Evolutionary conservation across 2,113 vertebrate genomes (phyloP).

Genomic region (Catharus minimus): DNA sequence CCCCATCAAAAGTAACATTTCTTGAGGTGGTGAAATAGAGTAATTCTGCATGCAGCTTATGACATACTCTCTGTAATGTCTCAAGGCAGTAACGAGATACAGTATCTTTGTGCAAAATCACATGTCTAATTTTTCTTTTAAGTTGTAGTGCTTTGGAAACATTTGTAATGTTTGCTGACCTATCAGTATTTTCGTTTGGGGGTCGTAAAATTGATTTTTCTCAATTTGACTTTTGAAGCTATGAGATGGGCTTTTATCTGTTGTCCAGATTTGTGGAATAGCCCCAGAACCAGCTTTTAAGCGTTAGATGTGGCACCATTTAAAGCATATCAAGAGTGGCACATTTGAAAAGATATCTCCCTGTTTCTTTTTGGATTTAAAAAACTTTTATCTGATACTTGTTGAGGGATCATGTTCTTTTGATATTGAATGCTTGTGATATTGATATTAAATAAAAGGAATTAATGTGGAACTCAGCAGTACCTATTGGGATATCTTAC

Average conservation of each 20-base stretch:
- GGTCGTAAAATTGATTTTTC: conserved; percentile 26
- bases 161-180: conserved; percentile 40
- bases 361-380: conserved; percentile 6
- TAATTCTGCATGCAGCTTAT: conserved; percentile 16
- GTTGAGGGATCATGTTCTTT: background rate
- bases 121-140: conserved; percentile 32
- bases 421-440: conserved; percentile 33
- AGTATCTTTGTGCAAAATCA: conserved; percentile 44
- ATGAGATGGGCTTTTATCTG: conserved; percentile 37
- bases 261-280: conserved; percentile 34
- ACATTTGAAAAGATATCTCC: background rate
- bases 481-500: conserved; percentile 15
- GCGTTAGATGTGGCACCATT: background rate
- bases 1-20: conserved; percentile 6
- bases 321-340: conserved; percentile 16
- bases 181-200: conserved; percentile 29
- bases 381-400: conserved; percentile 35
- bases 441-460: conserved; percentile 16
- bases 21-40: background rate
- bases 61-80: background rate
- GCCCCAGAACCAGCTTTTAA: conserved; percentile 7
- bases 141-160: conserved; percentile 28
- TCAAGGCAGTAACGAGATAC: background rate
- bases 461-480: background rate
- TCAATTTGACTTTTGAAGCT: conserved; percentile 50